Evolutionary conservation across 2,888 invertebrate genomes (phyloP).

Genomic region (Xiphydria camelus): DNA sequence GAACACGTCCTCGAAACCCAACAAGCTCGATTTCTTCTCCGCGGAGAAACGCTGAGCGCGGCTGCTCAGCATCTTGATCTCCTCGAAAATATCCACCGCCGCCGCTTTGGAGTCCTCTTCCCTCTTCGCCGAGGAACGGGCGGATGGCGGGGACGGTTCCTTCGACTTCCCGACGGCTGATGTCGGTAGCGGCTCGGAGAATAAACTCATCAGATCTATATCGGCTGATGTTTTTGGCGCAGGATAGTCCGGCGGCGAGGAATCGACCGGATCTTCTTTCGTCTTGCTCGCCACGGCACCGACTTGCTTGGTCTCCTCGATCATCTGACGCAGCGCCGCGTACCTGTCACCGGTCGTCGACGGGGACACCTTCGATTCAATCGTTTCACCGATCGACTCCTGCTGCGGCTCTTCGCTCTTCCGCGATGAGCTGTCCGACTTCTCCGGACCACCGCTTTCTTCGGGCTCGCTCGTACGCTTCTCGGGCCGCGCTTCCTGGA

Average conservation of each 20-base stretch:
- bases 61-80: slow-evolving; percentile 51
- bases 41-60: slow-evolving; percentile 20
- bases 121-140: slow-evolving; percentile 21
- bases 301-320: slow-evolving; percentile 51
- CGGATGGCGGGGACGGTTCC: too few species aligned
- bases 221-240: slow-evolving; percentile 29
- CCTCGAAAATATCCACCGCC: slow-evolving; percentile 52
- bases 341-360: slow-evolving; percentile 71
- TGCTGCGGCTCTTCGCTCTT: slow-evolving; percentile 28
- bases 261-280: slow-evolving; percentile 24
- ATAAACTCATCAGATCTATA: slow-evolving; percentile 47
- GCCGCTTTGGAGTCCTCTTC: slow-evolving; percentile 39
- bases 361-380: slow-evolving; percentile 58
- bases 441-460: slow-evolving; percentile 2
- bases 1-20: slow-evolving; percentile 50
- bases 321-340: slow-evolving; percentile 79
- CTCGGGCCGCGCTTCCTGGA: slow-evolving; percentile 25
- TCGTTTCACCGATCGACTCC: slow-evolving; percentile 45
- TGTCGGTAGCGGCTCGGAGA: slow-evolving; percentile 38
- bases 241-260: slow-evolving; percentile 3
- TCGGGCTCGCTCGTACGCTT: slow-evolving; percentile 22
- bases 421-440: slow-evolving; percentile 14
- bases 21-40: slow-evolving; percentile 9
- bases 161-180: slow-evolving; percentile 37
- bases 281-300: slow-evolving; percentile 22